Conservation (phyloP, 2,113 vertebrate genomes). For the Dolichotis patagonum region DNA sequence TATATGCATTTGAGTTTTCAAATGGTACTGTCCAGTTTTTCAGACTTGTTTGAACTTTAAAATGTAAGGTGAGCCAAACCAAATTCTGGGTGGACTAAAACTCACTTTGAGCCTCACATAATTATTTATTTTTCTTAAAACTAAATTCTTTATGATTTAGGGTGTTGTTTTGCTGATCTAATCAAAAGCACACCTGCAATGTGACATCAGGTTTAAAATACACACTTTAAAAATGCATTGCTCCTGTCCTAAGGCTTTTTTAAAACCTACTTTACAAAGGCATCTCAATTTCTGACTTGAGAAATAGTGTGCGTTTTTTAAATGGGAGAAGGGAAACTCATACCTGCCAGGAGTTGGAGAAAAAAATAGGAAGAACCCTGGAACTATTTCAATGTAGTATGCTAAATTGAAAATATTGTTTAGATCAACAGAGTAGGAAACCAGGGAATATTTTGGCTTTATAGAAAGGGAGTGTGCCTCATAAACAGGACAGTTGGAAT, state of each 20-base stretch:
- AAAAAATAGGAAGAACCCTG: conserved; percentile 74
- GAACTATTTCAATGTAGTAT: conserved; percentile 14
- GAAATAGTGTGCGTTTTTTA: neutral
- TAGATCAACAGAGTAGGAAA: conserved; percentile 76
- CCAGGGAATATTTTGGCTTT: conserved; percentile 79
- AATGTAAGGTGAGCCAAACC: conserved; percentile 33
- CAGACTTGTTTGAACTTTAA: neutral
- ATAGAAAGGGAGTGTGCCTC: conserved; percentile 81
- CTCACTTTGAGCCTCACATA: conserved; percentile 8
- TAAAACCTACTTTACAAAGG: neutral
- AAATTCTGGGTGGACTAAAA: conserved; percentile 50
- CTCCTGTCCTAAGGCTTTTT: neutral
- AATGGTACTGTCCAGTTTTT: neutral
- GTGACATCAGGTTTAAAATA: conserved; percentile 35
- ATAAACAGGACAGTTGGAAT: conserved; percentile 83
- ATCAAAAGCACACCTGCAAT: conserved; percentile 15
- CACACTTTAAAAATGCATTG: neutral
- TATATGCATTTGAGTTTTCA: conserved; percentile 42
- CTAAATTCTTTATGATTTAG: neutral
- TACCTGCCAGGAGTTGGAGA: conserved; percentile 64
- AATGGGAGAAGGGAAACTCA: conserved; percentile 45
- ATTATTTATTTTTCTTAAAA: conserved; percentile 17
- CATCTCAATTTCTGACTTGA: conserved; percentile 53
- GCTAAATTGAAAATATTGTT: conserved; percentile 77
- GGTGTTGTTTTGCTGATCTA: neutral